phyloP scores from a whole-genome alignment of 2,888 invertebrate genomes.

The Koerneria pararmatus region DNA sequence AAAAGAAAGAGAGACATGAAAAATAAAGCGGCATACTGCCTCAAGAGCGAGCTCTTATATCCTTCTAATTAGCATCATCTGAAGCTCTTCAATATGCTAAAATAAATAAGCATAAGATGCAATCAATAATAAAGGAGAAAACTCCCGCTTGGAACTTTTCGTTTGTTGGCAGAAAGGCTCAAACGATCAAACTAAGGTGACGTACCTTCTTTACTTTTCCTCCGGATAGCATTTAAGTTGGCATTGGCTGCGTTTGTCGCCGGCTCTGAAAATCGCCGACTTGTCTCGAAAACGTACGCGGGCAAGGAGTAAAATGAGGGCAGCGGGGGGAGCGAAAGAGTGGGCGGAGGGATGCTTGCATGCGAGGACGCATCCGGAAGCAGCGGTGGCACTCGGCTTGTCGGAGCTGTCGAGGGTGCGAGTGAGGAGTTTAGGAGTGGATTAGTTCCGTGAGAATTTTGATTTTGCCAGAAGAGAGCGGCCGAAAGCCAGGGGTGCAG shows the following conservation, averaged over 20 bases:
- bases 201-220: slow-evolving; percentile 32
- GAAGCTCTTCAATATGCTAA: too few species aligned
- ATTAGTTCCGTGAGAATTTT: slow-evolving; percentile 27
- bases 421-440: slow-evolving; percentile 22
- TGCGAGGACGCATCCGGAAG: slow-evolving; percentile 13
- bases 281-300: slow-evolving; percentile 29
- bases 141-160: too few species aligned
- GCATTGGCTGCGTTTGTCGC: slow-evolving; percentile 28
- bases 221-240: slow-evolving; percentile 8
- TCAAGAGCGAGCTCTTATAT: too few species aligned
- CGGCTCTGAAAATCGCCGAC: slow-evolving; percentile 35
- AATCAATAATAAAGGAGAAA: too few species aligned
- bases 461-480: slow-evolving; percentile 25
- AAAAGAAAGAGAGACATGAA: too few species aligned
- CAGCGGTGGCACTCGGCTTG: slow-evolving; percentile 22
- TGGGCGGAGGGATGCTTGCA: neutral
- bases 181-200: too few species aligned
- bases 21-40: too few species aligned
- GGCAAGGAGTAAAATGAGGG: slow-evolving; percentile 16
- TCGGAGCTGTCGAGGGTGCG: slow-evolving; percentile 9
- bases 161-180: too few species aligned
- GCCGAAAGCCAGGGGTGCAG: slow-evolving; percentile 44
- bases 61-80: too few species aligned
- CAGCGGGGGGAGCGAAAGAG: neutral
- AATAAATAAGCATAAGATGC: too few species aligned